Evolutionary conservation across 2,888 invertebrate genomes (phyloP).

Genomic region (Elegia similella): DNA sequence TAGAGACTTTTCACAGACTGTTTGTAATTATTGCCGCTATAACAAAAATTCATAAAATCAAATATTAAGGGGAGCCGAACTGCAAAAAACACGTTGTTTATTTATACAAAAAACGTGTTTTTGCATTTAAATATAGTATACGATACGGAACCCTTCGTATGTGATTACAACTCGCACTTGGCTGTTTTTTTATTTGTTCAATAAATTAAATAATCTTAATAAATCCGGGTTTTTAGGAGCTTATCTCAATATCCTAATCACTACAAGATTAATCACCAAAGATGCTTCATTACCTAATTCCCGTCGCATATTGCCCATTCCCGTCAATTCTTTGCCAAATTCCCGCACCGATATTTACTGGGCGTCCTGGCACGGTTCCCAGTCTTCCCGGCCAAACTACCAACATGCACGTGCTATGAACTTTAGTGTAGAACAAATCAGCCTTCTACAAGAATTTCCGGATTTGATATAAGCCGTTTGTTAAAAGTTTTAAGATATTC

Average conservation of each 20-base stretch:
- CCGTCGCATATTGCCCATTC: conserved; percentile 30
- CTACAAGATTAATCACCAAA: conserved; percentile 18
- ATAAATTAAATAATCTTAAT: not conserved
- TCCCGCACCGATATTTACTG: conserved; percentile 38
- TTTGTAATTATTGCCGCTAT: too few relatives aligned
- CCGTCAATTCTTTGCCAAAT: conserved; percentile 51
- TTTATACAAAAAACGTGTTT: too few relatives aligned
- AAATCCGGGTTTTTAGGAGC: not conserved
- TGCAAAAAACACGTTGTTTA: too few relatives aligned
- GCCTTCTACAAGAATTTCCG: not conserved
- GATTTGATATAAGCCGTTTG: not conserved
- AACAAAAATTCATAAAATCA: too few relatives aligned
- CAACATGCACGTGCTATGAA: conserved; percentile 15
- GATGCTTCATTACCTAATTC: conserved; percentile 30
- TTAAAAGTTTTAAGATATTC: not conserved
- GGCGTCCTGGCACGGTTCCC: conserved; percentile 43
- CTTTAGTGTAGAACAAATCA: conserved; percentile 13
- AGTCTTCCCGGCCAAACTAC: conserved; percentile 15
- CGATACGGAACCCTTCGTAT: too few relatives aligned
- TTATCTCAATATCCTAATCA: conserved; percentile 4
- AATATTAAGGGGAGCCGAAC: too few relatives aligned
- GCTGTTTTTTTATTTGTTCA: not conserved
- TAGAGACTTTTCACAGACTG: too few relatives aligned
- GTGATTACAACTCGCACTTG: too few relatives aligned
- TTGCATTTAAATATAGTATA: too few relatives aligned